Evolutionary conservation across 2,888 invertebrate species (phyloP), one percentile per base, ranked within the genome.

Genomic region (Apodemia zela): DNA sequence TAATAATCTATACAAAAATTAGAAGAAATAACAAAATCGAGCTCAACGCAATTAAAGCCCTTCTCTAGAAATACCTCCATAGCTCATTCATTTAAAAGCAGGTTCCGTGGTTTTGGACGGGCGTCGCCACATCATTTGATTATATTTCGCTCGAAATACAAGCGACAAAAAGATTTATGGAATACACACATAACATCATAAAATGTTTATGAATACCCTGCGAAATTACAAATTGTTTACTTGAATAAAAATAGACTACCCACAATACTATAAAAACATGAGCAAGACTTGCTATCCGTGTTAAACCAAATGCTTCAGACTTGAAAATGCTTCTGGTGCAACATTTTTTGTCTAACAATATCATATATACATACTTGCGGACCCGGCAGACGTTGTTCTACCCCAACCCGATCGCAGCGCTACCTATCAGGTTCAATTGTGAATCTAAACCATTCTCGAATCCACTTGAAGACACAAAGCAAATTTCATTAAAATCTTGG

Each of bases 111-210:
- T 54, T 54, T 21, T 25, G 25, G 15, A 25, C 42, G 42, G 5
- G 5, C 42, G 42, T 25, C 25, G 21, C 54, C 18, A 21, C 51
- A 54, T 54, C 13, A 54, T 54, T 54, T 25, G 25, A 54, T 54
- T 54, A 54, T 54, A 25, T 54, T 54, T 18, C 54, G 21, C 21
- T 21, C 6, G 54, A 54, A 54, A 54, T 54, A 54, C 25, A 21
- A 54, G 51, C 21, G 21, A 25, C 54, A 21, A 54, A 54, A 54
- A 54, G 54, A 54, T 54, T 54, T 54, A 54, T 54, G 54, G 21
- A 15, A 21, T 54, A 54, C 25, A 49, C 49, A 25, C 25, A 25
- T 11, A 54, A 54, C 54, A 54, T 54, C 54, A 54, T 54, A 54
- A 54, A 54, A 54, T 21, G 54, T 25, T 54, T 54, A 49, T 54